phyloP scores from a whole-genome alignment of 2,797 vertebrate species.

The Enoplosus armatus region DNA sequence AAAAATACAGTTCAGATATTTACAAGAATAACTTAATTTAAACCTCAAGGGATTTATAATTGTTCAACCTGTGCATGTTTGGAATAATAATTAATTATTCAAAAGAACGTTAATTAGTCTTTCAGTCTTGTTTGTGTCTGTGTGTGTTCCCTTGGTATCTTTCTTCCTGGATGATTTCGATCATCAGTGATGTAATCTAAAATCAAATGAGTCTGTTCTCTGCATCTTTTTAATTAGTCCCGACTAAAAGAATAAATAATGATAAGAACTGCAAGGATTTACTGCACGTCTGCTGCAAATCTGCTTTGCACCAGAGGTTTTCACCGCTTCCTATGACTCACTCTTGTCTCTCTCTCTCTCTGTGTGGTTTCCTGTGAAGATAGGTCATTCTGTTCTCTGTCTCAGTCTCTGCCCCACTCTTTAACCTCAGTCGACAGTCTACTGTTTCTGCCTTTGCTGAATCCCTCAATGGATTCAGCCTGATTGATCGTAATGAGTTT shows the following conservation, averaged over 20 bases:
- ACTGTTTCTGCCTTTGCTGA: conserved; percentile 30
- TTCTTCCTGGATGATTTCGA: conserved; percentile 1
- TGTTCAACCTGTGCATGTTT: conserved; percentile 21
- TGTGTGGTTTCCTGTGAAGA: conserved; percentile 71
- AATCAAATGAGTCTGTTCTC: conserved; percentile 2
- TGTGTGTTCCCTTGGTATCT: conserved; percentile 3
- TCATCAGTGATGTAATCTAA: background rate
- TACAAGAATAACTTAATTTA: background rate
- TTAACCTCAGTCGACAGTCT: conserved; percentile 46
- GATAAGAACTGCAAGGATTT: background rate
- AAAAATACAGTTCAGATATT: background rate
- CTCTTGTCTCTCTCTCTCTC: background rate
- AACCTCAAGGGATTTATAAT: background rate
- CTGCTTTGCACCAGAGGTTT: conserved; percentile 23
- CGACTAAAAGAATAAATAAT: background rate
- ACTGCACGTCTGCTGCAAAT: background rate
- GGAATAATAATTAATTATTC: background rate
- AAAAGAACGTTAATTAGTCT: conserved; percentile 4
- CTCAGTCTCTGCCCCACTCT: conserved; percentile 38
- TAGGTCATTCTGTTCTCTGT: conserved; percentile 52
- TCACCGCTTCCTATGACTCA: conserved; percentile 39
- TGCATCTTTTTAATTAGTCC: conserved; percentile 9
- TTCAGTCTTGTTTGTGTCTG: conserved; percentile 8
- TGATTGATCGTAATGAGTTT: conserved; percentile 65
- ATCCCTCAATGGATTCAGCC: conserved; percentile 34